These are phyloP conservation scores for Cottus gobio DNA, from an alignment of 2,113 vertebrate genomes.

Conservation along the genomic window DNA sequence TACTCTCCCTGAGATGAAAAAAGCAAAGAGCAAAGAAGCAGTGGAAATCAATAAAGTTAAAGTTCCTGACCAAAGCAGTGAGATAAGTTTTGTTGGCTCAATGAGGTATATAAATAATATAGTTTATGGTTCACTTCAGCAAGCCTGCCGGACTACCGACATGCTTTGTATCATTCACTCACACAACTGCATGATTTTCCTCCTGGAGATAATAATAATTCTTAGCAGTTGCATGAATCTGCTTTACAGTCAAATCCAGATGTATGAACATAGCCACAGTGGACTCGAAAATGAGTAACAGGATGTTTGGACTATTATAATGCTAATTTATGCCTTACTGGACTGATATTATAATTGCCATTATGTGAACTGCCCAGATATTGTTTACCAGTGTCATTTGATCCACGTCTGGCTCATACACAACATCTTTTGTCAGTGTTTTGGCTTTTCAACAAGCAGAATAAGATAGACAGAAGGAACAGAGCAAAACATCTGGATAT, in stretches of 20 bases:
- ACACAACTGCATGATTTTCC: not conserved
- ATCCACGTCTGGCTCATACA: slow-evolving; percentile 28
- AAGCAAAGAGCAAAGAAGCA: not conserved
- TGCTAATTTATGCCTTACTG: slow-evolving; percentile 38
- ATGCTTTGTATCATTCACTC: slow-evolving; percentile 35
- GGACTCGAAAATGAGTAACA: slow-evolving; percentile 30
- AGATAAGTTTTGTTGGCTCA: slow-evolving; percentile 51
- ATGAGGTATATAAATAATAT: slow-evolving; percentile 62
- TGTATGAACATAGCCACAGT: slow-evolving; percentile 35
- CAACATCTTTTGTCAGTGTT: slow-evolving; percentile 5
- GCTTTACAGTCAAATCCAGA: slow-evolving; percentile 39
- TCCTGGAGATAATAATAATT: slow-evolving; percentile 47
- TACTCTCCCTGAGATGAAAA: slow-evolving; percentile 48
- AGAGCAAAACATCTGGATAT: slow-evolving; percentile 49
- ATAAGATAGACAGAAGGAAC: slow-evolving; percentile 16
- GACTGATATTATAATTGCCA: slow-evolving; percentile 34
- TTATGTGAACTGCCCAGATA: slow-evolving; percentile 29
- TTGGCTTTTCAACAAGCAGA: slow-evolving; percentile 27
- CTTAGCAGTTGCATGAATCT: slow-evolving; percentile 44
- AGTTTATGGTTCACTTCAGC: slow-evolving; percentile 45
- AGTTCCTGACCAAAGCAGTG: slow-evolving; percentile 57
- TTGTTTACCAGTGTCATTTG: slow-evolving; percentile 39
- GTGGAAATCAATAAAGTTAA: slow-evolving; percentile 59
- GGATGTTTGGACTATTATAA: slow-evolving; percentile 37
- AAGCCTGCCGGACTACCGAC: slow-evolving; percentile 48